These are phyloP conservation scores for Brachionus plicatilis DNA, from an alignment of 1,140 invertebrate species.

Conservation along the genomic window DNA sequence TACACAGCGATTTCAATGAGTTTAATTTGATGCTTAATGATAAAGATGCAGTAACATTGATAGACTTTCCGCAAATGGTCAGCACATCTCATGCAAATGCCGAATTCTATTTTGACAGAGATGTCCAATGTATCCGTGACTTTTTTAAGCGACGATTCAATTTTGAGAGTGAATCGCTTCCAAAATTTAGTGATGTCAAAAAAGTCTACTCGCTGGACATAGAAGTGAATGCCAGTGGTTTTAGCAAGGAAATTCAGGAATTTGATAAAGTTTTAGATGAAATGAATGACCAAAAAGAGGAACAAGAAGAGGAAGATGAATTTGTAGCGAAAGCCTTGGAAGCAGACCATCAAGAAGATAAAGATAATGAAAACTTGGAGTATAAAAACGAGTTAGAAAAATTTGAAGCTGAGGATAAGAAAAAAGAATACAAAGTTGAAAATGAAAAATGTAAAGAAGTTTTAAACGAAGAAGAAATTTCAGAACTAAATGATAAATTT, in stretches of 20 bases:
- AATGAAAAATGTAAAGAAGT: neutral
- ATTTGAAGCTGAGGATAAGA: neutral
- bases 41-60: slow-evolving; percentile 74
- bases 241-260: slow-evolving; percentile 75
- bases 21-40: slow-evolving; percentile 79
- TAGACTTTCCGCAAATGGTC: slow-evolving; percentile 99
- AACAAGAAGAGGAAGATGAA: slow-evolving; percentile 40
- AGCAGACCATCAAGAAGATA: slow-evolving; percentile 45
- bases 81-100: slow-evolving; percentile 87
- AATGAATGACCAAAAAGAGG: slow-evolving; percentile 43
- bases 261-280: slow-evolving; percentile 60
- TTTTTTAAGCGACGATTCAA: slow-evolving; percentile 86
- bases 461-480: neutral
- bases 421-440: neutral
- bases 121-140: slow-evolving; percentile 82
- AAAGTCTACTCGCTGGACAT: slow-evolving; percentile 64
- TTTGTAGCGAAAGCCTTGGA: slow-evolving; percentile 43
- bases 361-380: slow-evolving; percentile 43
- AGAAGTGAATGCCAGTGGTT: slow-evolving; percentile 82
- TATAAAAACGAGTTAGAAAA: slow-evolving; percentile 44
- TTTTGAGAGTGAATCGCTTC: slow-evolving; percentile 81
- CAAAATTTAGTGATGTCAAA: slow-evolving; percentile 69
- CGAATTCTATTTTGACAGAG: slow-evolving; percentile 85
- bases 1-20: slow-evolving; percentile 98
- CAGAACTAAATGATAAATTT: slow-evolving; percentile 29